phyloP scores from a whole-genome alignment of 2,888 invertebrate genomes.

The Cremastinae sp. region DNA sequence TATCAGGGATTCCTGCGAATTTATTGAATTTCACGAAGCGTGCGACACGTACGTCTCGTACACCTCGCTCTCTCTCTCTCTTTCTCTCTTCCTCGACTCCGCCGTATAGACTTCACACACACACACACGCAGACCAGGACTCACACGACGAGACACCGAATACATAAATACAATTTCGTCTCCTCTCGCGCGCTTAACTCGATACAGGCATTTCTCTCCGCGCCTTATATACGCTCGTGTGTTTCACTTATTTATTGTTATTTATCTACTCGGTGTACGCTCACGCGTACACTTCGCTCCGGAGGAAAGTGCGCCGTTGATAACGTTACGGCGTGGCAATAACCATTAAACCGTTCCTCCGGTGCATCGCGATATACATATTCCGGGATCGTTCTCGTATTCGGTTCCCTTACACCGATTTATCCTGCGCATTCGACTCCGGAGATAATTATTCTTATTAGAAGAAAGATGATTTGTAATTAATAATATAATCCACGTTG shows the following conservation, averaged over 20 bases:
- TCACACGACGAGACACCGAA: too few species aligned
- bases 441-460: too few species aligned
- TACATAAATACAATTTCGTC: too few species aligned
- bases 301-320: conserved; percentile 25
- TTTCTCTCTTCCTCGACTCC: neutral
- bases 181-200: conserved; percentile 1
- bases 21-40: conserved; percentile 64
- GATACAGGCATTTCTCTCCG: conserved; percentile 33
- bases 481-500: too few species aligned
- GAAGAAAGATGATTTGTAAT: too few species aligned
- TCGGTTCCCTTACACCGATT: neutral
- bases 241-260: conserved; percentile 53
- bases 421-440: too few species aligned
- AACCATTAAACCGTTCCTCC: conserved; percentile 31
- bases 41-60: conserved; percentile 53
- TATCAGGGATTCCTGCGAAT: conserved; percentile 63
- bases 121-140: too few species aligned
- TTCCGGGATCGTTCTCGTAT: too few species aligned
- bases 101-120: too few species aligned
- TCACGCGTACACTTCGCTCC: neutral
- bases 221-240: conserved; percentile 41
- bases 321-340: conserved; percentile 34
- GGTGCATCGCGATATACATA: neutral
- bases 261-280: conserved; percentile 38
- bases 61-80: neutral